These are phyloP conservation scores for Yasuhikotakia modesta DNA, from an alignment of 2,797 vertebrate genomes.

Conservation along the genomic window DNA sequence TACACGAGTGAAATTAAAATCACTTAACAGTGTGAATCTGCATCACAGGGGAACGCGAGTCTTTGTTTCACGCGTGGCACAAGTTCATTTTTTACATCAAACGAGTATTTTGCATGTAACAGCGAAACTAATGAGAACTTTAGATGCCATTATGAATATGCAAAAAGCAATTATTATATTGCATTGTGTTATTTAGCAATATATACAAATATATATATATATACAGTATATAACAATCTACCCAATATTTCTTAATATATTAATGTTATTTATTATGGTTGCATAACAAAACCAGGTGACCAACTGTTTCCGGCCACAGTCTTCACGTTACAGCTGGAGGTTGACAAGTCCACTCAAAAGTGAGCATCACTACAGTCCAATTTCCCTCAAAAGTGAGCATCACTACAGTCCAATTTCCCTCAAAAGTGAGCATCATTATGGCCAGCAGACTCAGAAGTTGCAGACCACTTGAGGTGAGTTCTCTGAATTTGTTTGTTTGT, in stretches of 20 bases:
- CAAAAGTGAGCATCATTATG: background rate
- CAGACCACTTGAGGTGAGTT: background rate
- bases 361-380: background rate
- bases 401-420: background rate
- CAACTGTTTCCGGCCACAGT: background rate
- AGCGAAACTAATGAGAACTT: background rate
- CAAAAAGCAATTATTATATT: too few species aligned
- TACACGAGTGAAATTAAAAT: conserved; percentile 48
- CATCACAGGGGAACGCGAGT: conserved; percentile 23
- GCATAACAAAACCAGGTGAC: background rate
- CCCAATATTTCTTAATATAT: too few species aligned
- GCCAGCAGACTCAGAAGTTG: too few species aligned
- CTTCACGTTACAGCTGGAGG: too few species aligned
- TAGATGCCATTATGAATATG: background rate
- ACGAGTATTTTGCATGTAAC: conserved; percentile 33
- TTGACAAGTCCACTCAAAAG: background rate
- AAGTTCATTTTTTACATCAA: conserved; percentile 42
- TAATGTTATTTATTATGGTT: too few species aligned
- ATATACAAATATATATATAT: too few species aligned
- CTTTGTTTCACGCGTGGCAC: conserved; percentile 44
- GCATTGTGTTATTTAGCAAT: too few species aligned
- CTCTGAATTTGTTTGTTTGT: background rate
- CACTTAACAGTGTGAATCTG: conserved; percentile 51
- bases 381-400: background rate
- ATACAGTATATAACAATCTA: too few species aligned